Evolutionary conservation across 2,797 vertebrate genomes (phyloP).

Genomic region (Onychomys leucogaster): DNA sequence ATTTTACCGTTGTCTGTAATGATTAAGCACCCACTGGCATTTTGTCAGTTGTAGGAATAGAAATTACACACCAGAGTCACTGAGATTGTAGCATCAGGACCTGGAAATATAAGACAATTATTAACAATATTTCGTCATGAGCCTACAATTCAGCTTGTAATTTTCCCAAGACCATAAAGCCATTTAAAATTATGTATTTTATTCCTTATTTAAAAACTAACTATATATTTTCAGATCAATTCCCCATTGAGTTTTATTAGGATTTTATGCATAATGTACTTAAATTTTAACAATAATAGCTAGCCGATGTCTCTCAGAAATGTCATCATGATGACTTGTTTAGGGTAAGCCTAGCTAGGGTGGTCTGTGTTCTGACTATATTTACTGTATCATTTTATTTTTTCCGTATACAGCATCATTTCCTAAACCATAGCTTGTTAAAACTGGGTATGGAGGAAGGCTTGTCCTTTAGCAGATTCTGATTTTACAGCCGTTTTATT

Average conservation of each 20-base stretch:
- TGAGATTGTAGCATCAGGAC: neutral
- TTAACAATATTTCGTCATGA: neutral
- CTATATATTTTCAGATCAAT: constrained; percentile 28
- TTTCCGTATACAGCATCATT: neutral
- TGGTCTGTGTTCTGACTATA: neutral
- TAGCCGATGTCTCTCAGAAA: neutral
- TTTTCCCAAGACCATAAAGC: neutral
- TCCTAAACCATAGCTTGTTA: neutral
- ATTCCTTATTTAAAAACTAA: constrained; percentile 18
- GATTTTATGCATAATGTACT: neutral
- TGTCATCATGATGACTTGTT: neutral
- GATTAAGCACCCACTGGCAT: neutral
- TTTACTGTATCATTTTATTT: neutral
- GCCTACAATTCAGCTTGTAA: neutral
- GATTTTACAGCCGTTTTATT: neutral
- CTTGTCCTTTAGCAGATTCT: neutral
- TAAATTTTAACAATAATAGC: neutral
- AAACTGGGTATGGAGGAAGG: neutral
- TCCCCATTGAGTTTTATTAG: neutral
- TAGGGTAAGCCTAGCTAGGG: neutral
- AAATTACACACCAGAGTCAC: neutral
- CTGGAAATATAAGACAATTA: neutral
- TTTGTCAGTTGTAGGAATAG: neutral
- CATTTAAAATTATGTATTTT: neutral
- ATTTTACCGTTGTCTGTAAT: neutral